Evolutionary conservation across 2,797 vertebrate genomes (phyloP).

Genomic region (Mus minutoides): DNA sequence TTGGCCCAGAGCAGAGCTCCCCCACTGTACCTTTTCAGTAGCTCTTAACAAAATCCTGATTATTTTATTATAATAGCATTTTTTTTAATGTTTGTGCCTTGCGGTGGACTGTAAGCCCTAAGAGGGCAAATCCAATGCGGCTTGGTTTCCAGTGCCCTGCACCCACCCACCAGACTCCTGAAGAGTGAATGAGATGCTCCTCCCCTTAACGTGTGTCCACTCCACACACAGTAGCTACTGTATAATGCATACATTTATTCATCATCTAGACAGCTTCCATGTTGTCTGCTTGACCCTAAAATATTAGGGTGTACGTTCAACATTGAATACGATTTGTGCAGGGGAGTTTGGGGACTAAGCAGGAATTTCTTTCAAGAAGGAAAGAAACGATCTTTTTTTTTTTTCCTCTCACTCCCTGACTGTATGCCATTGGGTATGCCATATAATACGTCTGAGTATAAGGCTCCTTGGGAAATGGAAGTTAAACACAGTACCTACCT

Average conservation of each 20-base stretch:
- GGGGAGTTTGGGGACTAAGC: neutral
- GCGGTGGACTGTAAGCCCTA: neutral
- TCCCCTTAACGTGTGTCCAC: neutral
- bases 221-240: neutral
- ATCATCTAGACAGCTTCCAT: neutral
- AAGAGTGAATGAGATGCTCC: neutral
- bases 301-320: neutral
- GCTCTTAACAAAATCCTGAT: slow-evolving; percentile 16
- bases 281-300: neutral
- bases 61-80: neutral
- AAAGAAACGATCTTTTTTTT: neutral
- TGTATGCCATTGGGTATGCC: neutral
- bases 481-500: neutral
- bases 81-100: slow-evolving; percentile 23
- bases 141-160: neutral
- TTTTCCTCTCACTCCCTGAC: neutral
- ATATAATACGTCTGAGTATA: neutral
- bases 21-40: neutral
- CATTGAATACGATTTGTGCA: neutral
- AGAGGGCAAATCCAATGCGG: neutral
- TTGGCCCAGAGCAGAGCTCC: neutral
- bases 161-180: neutral
- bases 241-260: neutral
- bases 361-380: neutral
- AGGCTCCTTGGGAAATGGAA: slow-evolving; percentile 38